Conservation (phyloP, 2,797 vertebrate species). For the Pelodytes ibericus region DNA sequence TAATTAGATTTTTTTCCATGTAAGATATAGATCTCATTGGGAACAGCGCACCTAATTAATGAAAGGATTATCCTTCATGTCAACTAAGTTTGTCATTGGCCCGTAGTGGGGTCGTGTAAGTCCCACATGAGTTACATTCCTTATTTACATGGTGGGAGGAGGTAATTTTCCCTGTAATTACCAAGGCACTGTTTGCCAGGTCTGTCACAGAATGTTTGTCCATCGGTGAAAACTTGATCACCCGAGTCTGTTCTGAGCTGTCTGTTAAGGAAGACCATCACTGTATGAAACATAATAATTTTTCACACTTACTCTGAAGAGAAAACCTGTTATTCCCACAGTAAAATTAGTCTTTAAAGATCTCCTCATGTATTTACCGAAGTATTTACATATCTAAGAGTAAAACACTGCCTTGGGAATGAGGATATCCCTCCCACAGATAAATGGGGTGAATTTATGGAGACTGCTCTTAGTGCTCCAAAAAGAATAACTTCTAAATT, state of each 20-base stretch:
- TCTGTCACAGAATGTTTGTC: conserved; percentile 42
- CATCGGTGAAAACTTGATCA: conserved; percentile 40
- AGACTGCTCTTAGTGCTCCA: too few relatives aligned
- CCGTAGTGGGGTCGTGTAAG: conserved; percentile 4
- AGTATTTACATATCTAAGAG: too few relatives aligned
- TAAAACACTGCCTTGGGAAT: too few relatives aligned
- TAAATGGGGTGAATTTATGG: too few relatives aligned
- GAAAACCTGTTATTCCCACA: conserved; percentile 1
- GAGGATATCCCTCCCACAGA: too few relatives aligned
- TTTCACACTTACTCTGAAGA: neutral
- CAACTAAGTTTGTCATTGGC: conserved; percentile 21
- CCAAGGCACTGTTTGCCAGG: conserved; percentile 17
- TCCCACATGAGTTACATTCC: conserved; percentile 21
- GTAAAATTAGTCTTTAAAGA: neutral
- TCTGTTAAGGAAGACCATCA: conserved; percentile 13
- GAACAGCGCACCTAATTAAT: conserved; percentile 58
- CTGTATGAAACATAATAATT: conserved; percentile 14
- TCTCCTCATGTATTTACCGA: too few relatives aligned
- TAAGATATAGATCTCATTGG: conserved; percentile 49
- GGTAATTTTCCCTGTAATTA: conserved; percentile 44
- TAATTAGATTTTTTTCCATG: conserved; percentile 51
- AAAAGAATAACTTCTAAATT: too few relatives aligned
- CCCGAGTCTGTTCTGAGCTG: conserved; percentile 19
- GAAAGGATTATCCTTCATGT: conserved; percentile 54
- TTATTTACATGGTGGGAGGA: conserved; percentile 23